These are phyloP conservation scores for Isichthys henryi DNA, from an alignment of 2,113 vertebrate species.

Conservation along the genomic window DNA sequence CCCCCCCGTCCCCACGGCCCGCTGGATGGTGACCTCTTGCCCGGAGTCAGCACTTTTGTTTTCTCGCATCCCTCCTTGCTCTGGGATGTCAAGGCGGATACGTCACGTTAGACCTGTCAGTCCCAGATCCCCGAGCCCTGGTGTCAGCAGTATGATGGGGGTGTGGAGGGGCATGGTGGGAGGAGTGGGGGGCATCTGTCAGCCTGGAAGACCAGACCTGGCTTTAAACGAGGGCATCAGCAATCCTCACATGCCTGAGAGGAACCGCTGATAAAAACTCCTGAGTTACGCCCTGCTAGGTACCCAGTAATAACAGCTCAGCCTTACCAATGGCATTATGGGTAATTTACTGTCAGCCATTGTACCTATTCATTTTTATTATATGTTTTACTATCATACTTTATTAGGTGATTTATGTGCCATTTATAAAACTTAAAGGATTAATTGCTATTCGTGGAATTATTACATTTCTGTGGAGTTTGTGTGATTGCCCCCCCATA, in stretches of 20 bases:
- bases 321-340: background rate
- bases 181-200: conserved; percentile 18
- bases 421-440: background rate
- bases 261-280: background rate
- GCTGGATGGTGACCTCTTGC: conserved; percentile 42
- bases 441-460: background rate
- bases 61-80: conserved; percentile 42
- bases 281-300: background rate
- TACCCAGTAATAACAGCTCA: background rate
- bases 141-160: conserved; percentile 49
- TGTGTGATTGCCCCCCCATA: background rate
- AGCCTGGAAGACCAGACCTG: conserved; percentile 18
- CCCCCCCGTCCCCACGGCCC: conserved; percentile 14
- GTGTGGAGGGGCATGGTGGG: background rate
- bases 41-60: conserved; percentile 50
- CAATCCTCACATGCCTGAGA: background rate
- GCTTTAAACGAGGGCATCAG: conserved; percentile 22
- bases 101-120: conserved; percentile 46
- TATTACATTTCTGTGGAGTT: background rate
- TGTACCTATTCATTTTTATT: background rate
- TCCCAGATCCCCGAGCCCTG: conserved; percentile 42
- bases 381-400: background rate
- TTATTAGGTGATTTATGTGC: background rate
- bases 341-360: background rate
- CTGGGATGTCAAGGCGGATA: conserved; percentile 49